A percentile compares a stretch with the other conserved stretches of the same genome.
Conservation (phyloP, 2,888 invertebrate genomes). For the Cerceris rybyensis region DNA sequence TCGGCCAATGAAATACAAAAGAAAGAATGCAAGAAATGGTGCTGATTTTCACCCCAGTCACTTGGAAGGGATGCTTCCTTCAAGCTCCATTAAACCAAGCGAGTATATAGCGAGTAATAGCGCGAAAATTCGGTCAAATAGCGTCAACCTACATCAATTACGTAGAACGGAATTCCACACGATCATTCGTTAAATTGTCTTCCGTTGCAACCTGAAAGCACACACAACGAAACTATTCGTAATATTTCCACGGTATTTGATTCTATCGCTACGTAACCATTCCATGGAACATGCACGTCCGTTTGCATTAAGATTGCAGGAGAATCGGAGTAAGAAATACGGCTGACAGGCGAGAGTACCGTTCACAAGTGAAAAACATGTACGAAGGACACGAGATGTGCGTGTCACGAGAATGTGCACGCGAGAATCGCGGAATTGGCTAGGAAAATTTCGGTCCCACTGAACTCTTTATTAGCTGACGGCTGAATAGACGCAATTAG, state of each 20-base stretch:
- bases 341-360: constrained; percentile 3
- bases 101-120: no score
- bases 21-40: no score
- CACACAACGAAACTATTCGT: not conserved
- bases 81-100: no score
- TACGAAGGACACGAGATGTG: not conserved
- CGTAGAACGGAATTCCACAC: no score
- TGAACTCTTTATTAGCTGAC: not conserved
- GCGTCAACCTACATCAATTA: no score
- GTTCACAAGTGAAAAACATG: not conserved
- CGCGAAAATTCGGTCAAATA: no score
- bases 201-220: no score
- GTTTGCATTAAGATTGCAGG: not conserved
- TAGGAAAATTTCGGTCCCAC: not conserved
- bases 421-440: not conserved
- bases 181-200: no score
- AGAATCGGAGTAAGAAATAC: constrained; percentile 1
- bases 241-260: not conserved
- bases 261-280: constrained; percentile 5
- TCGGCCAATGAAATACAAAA: no score
- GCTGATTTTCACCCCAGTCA: no score
- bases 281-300: not conserved
- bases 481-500: not conserved
- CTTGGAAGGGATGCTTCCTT: no score
- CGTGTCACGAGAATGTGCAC: not conserved